Percentiles rank a stretch among this genome's conserved stretches.
Evolutionary conservation across 2,797 vertebrate species (phyloP).

Genomic region (Notamacropus eugenii): DNA sequence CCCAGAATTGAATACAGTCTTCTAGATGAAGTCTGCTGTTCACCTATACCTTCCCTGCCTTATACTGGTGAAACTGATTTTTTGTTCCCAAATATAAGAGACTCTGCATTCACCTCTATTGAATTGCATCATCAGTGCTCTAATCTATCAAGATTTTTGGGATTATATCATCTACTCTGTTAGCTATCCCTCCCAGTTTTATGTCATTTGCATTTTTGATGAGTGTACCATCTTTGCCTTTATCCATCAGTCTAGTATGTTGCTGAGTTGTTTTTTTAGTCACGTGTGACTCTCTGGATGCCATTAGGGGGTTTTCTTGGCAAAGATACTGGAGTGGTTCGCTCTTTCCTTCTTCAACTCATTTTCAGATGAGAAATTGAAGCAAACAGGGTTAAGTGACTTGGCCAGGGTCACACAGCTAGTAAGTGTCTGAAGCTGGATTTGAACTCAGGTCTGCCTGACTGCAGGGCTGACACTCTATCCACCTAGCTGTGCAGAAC

Average conservation of each 20-base stretch:
- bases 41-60: background rate
- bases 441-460: background rate
- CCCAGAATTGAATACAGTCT: background rate
- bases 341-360: background rate
- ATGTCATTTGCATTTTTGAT: background rate
- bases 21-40: background rate
- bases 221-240: background rate
- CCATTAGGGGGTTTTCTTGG: background rate
- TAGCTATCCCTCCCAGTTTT: background rate
- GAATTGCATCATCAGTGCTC: background rate
- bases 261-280: background rate
- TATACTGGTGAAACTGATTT: background rate
- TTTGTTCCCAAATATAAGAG: background rate
- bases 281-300: background rate
- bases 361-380: background rate
- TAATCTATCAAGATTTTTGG: background rate
- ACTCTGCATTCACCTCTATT: background rate
- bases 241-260: background rate
- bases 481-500: background rate
- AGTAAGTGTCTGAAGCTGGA: background rate
- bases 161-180: background rate
- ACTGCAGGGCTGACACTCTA: background rate
- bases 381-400: background rate
- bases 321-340: background rate
- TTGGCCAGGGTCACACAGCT: background rate